phyloP scores from a whole-genome alignment of 2,113 vertebrate genomes.

The Isurus oxyrinchus region DNA sequence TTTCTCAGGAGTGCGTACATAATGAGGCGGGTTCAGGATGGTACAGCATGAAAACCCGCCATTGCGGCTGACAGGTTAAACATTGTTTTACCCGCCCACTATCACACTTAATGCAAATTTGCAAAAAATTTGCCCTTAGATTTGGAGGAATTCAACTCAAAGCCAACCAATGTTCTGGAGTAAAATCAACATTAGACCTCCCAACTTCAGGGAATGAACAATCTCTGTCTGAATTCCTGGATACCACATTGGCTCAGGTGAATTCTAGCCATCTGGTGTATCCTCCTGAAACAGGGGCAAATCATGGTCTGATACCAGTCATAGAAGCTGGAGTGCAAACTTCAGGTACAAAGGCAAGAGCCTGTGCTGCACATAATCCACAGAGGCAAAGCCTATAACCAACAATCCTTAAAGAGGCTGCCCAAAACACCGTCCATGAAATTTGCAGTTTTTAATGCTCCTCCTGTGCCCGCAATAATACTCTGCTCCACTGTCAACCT shows the following conservation, averaged over 20 bases:
- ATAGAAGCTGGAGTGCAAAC: neutral
- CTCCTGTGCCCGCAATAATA: neutral
- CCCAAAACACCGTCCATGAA: neutral
- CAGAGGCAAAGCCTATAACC: neutral
- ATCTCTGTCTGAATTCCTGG: neutral
- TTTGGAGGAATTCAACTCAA: neutral
- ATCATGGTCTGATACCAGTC: neutral
- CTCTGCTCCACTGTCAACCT: neutral
- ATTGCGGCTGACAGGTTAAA: too few species aligned
- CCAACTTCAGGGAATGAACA: neutral
- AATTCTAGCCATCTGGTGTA: neutral
- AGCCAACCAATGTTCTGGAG: neutral
- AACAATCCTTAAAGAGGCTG: neutral
- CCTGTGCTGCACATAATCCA: neutral
- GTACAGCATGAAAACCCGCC: too few species aligned
- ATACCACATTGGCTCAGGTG: neutral
- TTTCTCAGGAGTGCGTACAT: too few species aligned
- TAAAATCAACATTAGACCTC: neutral
- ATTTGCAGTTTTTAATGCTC: neutral
- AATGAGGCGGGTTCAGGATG: too few species aligned
- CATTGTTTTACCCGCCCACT: too few species aligned
- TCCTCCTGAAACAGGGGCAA: neutral
- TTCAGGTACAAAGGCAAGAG: neutral
- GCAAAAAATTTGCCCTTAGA: too few species aligned
- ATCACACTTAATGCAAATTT: too few species aligned